phyloP scores from a whole-genome alignment of 2,888 invertebrate species.

The Eupithecia dodoneata region DNA sequence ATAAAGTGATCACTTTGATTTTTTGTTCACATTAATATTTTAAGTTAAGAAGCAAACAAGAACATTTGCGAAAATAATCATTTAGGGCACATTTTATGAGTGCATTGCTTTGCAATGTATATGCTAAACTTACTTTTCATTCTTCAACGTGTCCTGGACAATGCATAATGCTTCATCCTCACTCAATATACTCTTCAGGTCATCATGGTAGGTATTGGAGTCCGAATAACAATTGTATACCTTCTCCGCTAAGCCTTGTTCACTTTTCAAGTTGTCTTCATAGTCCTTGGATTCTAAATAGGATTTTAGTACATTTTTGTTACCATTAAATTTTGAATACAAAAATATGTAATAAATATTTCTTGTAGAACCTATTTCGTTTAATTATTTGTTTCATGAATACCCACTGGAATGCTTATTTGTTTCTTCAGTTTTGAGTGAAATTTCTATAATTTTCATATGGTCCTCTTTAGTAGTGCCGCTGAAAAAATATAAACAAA shows the following conservation, averaged over 20 bases:
- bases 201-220: slow-evolving; percentile 56
- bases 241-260: not conserved
- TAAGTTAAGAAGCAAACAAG: no score
- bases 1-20: no score
- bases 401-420: not conserved
- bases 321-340: not conserved
- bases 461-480: not conserved
- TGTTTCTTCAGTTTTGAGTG: not conserved
- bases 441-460: not conserved
- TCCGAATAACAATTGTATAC: slow-evolving; percentile 13
- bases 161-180: slow-evolving; percentile 49
- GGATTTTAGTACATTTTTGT: not conserved
- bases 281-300: slow-evolving; percentile 23
- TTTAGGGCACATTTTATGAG: not conserved
- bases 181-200: slow-evolving; percentile 46
- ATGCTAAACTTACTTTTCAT: slow-evolving; percentile 41
- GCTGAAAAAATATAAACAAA: not conserved
- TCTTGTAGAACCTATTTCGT: not conserved
- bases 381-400: not conserved
- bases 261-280: slow-evolving; percentile 4
- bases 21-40: no score
- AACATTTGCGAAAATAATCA: no score
- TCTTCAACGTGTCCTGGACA: slow-evolving; percentile 42
- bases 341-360: not conserved
- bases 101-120: no score